Evolutionary conservation across 2,113 vertebrate genomes (phyloP), one percentile per base, ranked within the genome.

Genomic region (Macheiramphus alcinus): DNA sequence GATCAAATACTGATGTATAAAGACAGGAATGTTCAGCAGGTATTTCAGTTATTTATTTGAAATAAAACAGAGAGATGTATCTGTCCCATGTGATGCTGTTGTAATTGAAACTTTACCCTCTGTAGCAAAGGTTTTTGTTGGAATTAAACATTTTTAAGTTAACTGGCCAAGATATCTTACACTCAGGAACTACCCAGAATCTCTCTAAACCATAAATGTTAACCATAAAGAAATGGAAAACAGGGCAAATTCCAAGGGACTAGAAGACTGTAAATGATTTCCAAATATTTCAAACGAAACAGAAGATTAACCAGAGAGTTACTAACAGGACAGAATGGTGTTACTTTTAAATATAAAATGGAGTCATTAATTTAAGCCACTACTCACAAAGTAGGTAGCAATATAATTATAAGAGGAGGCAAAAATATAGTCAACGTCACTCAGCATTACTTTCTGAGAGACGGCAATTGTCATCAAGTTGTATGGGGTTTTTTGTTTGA

Each of bases 41-140:
- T 91, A 93, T 95, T 92, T 91, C 59, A 66, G 47, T 38, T 88
- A 38, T 58, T 90, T 81, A 50, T 93, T 78, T 79, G 65, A 93
- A 94, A 94, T 59, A 86, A 94, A 95, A 32, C 27, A 81, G 38
- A 82, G 19, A 61, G 36, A 38, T 58, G 20, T n/a, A 47, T 72
- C 59, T 81, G 43, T 91, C 59, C 50, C 65, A 81, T 40, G 56
- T 67, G 42, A 87, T 87, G n/a, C 22, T 94, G 43, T 43, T 93
- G 47, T 59, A 91, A 87, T 52, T 81, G 84, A 56, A 95, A 84
- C 27, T 81, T 86, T 84, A 84, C 22, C 19, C 72, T 58, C 52
- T 61, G 26, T 84, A 75, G 47, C 6, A 56, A 87, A 91, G 26
- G 10, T 36, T 90, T 92, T 81, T 81, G 31, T 18, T 63, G 32